Percentiles rank a stretch among this genome's conserved stretches.
phyloP scores from a whole-genome alignment of 2,888 invertebrate species.

The Pyrochroa serraticornis region DNA sequence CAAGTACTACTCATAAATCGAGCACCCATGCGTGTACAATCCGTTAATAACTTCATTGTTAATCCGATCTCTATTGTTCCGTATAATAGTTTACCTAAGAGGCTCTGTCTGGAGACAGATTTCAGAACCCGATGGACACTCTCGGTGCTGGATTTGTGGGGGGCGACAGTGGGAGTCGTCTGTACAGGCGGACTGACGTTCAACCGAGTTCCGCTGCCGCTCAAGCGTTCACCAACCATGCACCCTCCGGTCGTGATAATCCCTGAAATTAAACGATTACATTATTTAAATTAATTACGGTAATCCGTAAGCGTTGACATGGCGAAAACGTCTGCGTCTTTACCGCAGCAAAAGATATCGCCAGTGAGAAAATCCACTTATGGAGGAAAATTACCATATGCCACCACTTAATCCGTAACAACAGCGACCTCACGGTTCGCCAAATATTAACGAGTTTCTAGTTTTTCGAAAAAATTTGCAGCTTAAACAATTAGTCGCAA shows the following conservation, averaged over 20 bases:
- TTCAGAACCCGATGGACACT: constrained; percentile 59
- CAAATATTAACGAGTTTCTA: too few species aligned
- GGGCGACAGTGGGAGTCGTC: constrained; percentile 46
- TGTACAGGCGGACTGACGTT: constrained; percentile 59
- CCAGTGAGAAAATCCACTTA: too few species aligned
- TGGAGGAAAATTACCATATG: too few species aligned
- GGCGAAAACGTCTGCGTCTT: too few species aligned
- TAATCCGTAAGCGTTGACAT: too few species aligned
- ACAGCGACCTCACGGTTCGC: too few species aligned
- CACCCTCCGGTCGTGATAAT: constrained; percentile 58
- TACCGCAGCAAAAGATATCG: too few species aligned
- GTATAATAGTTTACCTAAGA: constrained; percentile 59
- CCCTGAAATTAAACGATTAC: constrained; percentile 46
- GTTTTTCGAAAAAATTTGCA: too few species aligned
- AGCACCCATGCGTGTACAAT: neutral
- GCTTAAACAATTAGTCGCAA: too few species aligned
- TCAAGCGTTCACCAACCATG: constrained; percentile 63
- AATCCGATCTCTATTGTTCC: constrained; percentile 8
- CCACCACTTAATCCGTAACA: too few species aligned
- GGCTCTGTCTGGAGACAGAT: constrained; percentile 67
- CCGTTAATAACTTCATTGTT: neutral
- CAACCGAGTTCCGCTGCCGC: constrained; percentile 61
- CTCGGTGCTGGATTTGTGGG: constrained; percentile 58
- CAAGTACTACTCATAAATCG: too few species aligned
- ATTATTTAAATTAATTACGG: too few species aligned